Percentiles rank a stretch among this genome's conserved stretches.
Evolutionary conservation across 2,113 vertebrate species (phyloP).

Genomic region (Dryoscopus gambensis): DNA sequence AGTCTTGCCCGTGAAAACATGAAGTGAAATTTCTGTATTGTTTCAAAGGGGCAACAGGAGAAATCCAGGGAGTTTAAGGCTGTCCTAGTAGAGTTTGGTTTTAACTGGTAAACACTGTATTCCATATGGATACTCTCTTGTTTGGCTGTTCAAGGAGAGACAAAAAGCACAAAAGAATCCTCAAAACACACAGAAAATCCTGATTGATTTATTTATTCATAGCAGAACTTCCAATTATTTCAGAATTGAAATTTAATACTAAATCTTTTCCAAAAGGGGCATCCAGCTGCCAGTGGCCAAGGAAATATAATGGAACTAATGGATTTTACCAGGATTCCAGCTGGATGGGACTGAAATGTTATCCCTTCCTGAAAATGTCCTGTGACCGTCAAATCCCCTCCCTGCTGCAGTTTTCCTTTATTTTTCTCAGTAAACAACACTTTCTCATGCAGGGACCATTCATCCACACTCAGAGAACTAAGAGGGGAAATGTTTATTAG

Average conservation of each 20-base stretch:
- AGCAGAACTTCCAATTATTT: neutral
- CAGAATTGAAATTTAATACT: neutral
- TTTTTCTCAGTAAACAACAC: neutral
- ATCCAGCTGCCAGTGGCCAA: neutral
- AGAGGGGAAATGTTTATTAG: neutral
- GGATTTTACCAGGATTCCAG: neutral
- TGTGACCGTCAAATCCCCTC: neutral
- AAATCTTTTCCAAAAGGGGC: neutral
- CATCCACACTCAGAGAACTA: neutral
- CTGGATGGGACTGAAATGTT: neutral
- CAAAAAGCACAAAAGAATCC: neutral
- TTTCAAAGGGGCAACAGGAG: neutral
- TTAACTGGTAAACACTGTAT: neutral
- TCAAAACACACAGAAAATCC: neutral
- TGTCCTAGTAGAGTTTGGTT: neutral
- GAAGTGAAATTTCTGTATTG: neutral
- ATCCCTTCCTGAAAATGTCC: neutral
- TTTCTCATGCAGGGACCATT: neutral
- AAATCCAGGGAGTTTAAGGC: neutral
- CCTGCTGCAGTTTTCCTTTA: neutral
- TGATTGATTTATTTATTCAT: neutral
- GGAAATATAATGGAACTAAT: neutral
- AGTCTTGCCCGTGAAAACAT: neutral
- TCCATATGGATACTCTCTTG: fast-evolving
- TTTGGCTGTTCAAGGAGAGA: neutral